Base-by-base conservation (phyloP, 1,140 invertebrate genomes). In the Pogonognathellus flavescens region DNA sequence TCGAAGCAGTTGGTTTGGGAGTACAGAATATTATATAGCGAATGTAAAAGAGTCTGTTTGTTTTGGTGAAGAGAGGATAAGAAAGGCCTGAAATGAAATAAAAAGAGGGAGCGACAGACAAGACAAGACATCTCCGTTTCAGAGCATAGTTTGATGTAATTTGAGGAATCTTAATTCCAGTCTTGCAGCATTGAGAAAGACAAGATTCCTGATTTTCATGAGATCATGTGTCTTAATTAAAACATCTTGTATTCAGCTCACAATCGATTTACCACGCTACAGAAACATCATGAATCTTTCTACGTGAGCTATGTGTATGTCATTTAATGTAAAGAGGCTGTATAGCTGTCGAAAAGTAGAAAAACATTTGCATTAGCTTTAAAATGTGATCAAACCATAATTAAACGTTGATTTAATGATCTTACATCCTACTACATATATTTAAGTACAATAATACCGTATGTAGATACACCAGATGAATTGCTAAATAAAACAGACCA, bases 111-210 rank as follows among this genome's bases (percentile, higher is more conserved):
- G 25, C 7, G 62, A 31, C 62, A 81, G 80, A 81, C 50, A 53
- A 55, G 50, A 20, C 80, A 81, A 50, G 31, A 76, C 80, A 55
- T 57, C 80, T 41, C 20, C 82, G 57, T 62, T 11, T 60, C 82
- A 80, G 16, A 80, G 50, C 31, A 70, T 66, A 82, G 60, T 76
- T 57, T 86, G 66, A 82, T 83, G 70, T 82, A 82, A 83, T 88
- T 88, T 86, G 83, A 86, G 85, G 87, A 88, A 88, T 88, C 84
- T 88, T 88, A 88, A 88, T 88, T 87, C 85, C 70, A 59, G 55
- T 57, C 60, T 49, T 80, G 11, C 49, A 55, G 22, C 62, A 72
- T 76, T 57, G 70, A 84, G 50, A 83, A 80, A 57, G 20, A 57
- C 59, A 83, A 52, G 60, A 87, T 87, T 72, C 83, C 53, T 66